These are phyloP conservation scores for Carassius gibelio DNA, from an alignment of 2,113 vertebrate genomes.

Conservation along the genomic window DNA sequence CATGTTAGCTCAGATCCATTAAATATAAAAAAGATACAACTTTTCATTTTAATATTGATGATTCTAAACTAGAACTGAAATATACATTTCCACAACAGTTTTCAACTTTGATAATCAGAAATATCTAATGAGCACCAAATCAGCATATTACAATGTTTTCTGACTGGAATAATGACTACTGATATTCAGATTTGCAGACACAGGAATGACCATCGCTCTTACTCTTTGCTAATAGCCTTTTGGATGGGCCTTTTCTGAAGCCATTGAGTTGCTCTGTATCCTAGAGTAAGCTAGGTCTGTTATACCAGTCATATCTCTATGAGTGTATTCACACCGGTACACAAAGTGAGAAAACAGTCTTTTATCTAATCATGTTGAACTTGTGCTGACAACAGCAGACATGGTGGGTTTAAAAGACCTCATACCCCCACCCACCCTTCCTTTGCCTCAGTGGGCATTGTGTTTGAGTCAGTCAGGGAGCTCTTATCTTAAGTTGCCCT, in stretches of 20 bases:
- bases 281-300: slow-evolving; percentile 26
- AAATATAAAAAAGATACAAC: not conserved
- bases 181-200: not conserved
- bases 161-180: not conserved
- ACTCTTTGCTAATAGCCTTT: not conserved
- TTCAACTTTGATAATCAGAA: not conserved
- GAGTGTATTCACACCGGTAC: slow-evolving; percentile 45
- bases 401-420: slow-evolving; percentile 63
- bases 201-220: not conserved
- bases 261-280: not conserved
- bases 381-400: slow-evolving; percentile 69
- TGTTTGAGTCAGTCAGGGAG: slow-evolving; percentile 61
- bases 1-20: not conserved
- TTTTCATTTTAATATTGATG: not conserved
- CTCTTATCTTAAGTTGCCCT: slow-evolving; percentile 65
- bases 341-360: slow-evolving; percentile 59
- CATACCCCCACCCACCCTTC: slow-evolving; percentile 54
- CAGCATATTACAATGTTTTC: not conserved
- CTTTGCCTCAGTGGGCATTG: slow-evolving; percentile 62
- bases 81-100: not conserved
- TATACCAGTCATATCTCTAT: slow-evolving; percentile 52
- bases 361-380: slow-evolving; percentile 75
- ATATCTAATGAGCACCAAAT: not conserved
- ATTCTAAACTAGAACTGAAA: too few relatives aligned
- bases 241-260: not conserved